Conservation (phyloP, 1,140 invertebrate genomes). For the Paramacrobiotus metropolitanus region DNA sequence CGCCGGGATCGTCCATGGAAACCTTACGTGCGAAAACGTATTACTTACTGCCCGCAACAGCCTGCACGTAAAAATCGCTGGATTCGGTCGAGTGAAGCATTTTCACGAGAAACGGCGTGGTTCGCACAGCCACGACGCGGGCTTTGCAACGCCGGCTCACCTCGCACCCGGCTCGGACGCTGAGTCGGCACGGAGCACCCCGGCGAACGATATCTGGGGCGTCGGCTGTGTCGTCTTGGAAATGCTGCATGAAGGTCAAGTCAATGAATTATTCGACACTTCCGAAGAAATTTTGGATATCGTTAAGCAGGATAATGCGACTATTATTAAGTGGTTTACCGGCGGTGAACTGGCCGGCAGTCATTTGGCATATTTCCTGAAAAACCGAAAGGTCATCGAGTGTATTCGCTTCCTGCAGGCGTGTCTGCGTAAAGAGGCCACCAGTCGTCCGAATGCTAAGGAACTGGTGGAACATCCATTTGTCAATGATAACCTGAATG, state of each 20-base stretch:
- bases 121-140: not conserved
- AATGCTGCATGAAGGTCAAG: not conserved
- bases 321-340: not conserved
- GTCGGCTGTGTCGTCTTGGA: not conserved
- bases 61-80: not conserved
- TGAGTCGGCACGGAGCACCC: not conserved
- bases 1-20: not conserved
- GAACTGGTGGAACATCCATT: not conserved
- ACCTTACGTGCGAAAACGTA: not conserved
- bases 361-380: not conserved
- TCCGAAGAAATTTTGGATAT: not conserved
- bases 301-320: not conserved
- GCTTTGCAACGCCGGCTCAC: no score
- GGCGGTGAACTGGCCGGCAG: not conserved
- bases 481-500: not conserved
- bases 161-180: not conserved
- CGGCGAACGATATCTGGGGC: not conserved
- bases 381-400: not conserved
- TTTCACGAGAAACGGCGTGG: not conserved
- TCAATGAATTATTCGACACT: not conserved
- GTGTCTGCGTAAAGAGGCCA: not conserved
- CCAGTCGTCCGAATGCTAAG: not conserved
- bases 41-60: not conserved
- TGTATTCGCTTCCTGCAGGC: not conserved
- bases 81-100: not conserved